phyloP scores from a whole-genome alignment of 2,888 invertebrate genomes.

The Pristionchus arcanus region DNA sequence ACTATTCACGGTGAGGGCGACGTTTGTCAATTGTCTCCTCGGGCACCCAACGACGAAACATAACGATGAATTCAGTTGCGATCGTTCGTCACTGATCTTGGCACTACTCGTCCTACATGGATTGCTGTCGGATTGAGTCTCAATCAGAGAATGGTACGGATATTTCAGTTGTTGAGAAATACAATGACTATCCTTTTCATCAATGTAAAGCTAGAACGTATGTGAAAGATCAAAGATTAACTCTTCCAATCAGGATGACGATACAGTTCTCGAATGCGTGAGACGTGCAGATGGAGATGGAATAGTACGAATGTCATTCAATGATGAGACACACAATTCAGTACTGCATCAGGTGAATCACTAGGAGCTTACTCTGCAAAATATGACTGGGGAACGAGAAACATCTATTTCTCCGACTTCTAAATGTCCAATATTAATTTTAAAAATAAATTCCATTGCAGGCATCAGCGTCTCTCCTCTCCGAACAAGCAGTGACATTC shows the following conservation, averaged over 20 bases:
- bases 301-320: conserved; percentile 68
- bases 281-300: conserved; percentile 57
- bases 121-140: conserved; percentile 68
- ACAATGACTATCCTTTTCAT: not conserved
- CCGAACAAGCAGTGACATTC: conserved; percentile 45
- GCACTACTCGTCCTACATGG: conserved; percentile 65
- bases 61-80: conserved; percentile 60
- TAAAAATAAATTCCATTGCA: not conserved
- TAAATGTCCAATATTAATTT: too few relatives aligned
- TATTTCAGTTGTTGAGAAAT: too few relatives aligned
- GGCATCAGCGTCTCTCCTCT: conserved; percentile 36
- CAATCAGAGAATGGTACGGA: conserved; percentile 69
- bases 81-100: conserved; percentile 62
- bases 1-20: conserved; percentile 60
- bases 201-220: not conserved
- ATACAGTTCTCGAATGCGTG: conserved; percentile 70
- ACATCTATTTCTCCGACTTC: not conserved
- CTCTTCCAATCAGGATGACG: conserved; percentile 64
- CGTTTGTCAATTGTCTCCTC: not conserved
- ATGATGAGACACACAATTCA: conserved; percentile 70
- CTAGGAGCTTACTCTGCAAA: not conserved
- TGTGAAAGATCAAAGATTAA: not conserved
- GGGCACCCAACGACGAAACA: not conserved
- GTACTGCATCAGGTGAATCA: conserved; percentile 65
- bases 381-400: not conserved